phyloP scores from a whole-genome alignment of 2,797 vertebrate genomes.

The Pelodytes ibericus region DNA sequence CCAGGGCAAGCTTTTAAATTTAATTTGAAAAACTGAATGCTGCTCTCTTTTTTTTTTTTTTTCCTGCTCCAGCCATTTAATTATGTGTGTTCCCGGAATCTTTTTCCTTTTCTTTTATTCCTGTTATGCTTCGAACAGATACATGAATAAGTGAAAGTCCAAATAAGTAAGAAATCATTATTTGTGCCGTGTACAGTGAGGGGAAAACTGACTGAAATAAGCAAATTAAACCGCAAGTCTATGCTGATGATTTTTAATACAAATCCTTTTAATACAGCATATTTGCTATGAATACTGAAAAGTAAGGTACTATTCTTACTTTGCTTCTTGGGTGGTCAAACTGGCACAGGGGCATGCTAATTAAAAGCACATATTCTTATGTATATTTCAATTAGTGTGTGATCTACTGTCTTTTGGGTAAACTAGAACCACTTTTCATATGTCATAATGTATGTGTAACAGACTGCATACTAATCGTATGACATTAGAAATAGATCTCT shows the following conservation, averaged over 20 bases:
- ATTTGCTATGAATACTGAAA: conserved; percentile 27
- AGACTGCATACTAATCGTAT: no score
- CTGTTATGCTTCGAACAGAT: conserved; percentile 1
- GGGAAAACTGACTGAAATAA: conserved; percentile 5
- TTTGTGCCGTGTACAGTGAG: conserved; percentile 26
- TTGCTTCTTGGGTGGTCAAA: conserved; percentile 14
- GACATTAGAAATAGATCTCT: no score
- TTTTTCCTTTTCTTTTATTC: conserved; percentile 31
- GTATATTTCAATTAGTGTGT: no score
- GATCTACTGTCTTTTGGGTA: no score
- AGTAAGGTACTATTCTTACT: conserved; percentile 12
- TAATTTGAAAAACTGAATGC: conserved; percentile 72
- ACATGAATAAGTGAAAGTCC: conserved; percentile 33
- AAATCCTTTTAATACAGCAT: conserved; percentile 14
- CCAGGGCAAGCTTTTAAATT: conserved; percentile 71
- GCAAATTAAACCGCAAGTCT: conserved; percentile 19
- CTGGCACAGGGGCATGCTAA: conserved; percentile 7
- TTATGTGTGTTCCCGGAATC: conserved; percentile 58
- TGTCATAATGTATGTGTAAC: no score
- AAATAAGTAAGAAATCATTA: conserved; percentile 44
- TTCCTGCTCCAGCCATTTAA: conserved; percentile 65
- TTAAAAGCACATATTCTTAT: no score
- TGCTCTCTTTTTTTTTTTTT: conserved; percentile 61
- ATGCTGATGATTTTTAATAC: background rate
- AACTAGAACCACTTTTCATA: no score